Evolutionary conservation across 2,888 invertebrate genomes (phyloP).

Genomic region (Melanchra persicariae): DNA sequence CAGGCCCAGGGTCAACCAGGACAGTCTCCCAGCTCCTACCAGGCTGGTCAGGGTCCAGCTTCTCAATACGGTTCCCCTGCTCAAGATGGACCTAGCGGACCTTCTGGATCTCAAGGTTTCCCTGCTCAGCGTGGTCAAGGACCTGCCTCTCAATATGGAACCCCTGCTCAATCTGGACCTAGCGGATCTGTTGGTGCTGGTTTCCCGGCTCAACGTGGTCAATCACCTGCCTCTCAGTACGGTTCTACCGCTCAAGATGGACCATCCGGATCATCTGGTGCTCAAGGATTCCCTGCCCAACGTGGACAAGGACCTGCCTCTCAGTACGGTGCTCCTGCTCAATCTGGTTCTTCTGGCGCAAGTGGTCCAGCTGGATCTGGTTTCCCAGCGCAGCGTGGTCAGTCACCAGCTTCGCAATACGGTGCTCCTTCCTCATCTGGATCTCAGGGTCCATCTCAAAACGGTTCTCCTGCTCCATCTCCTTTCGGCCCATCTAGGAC

Average conservation of each 20-base stretch:
- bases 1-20: slow-evolving; percentile 52
- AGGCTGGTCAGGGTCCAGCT: slow-evolving; percentile 10
- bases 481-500: slow-evolving; percentile 25
- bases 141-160: slow-evolving; percentile 28
- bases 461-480: slow-evolving; percentile 22
- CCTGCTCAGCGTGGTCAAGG: slow-evolving; percentile 27
- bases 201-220: slow-evolving; percentile 25
- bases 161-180: slow-evolving; percentile 38
- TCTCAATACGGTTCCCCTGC: slow-evolving; percentile 47
- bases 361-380: slow-evolving; percentile 31
- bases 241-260: slow-evolving; percentile 44
- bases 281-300: slow-evolving; percentile 21
- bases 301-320: slow-evolving; percentile 27
- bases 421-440: slow-evolving; percentile 30
- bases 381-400: slow-evolving; percentile 40
- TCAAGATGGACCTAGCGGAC: slow-evolving; percentile 1
- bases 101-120: slow-evolving; percentile 9
- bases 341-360: slow-evolving; percentile 46
- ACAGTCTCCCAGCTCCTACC: slow-evolving; percentile 27
- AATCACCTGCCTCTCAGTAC: slow-evolving; percentile 26
- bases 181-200: slow-evolving; percentile 37
- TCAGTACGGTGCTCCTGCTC: slow-evolving; percentile 43
- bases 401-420: slow-evolving; percentile 31
- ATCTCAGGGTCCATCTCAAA: slow-evolving; percentile 22
- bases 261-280: slow-evolving; percentile 23